A percentile compares a stretch with the other conserved stretches of the same genome.
phyloP scores from a whole-genome alignment of 2,888 invertebrate species.

The Oconnorella tubifera region DNA sequence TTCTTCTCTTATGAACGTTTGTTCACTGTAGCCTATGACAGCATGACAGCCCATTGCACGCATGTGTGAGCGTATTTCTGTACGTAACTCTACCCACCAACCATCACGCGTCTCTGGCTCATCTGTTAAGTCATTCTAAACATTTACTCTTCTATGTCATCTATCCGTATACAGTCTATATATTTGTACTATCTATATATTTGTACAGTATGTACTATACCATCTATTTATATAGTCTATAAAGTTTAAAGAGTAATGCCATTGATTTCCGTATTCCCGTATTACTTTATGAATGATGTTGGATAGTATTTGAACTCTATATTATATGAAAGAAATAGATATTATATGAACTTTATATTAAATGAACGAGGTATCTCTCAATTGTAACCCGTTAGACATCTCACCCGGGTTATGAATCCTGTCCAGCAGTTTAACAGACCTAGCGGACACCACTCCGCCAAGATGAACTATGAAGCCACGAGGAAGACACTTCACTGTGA shows the following conservation, averaged over 20 bases:
- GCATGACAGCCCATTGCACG: slow-evolving; percentile 88
- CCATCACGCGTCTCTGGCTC: slow-evolving; percentile 87
- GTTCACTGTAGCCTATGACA: slow-evolving; percentile 88
- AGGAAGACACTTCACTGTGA: slow-evolving; percentile 86
- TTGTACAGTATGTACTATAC: no score
- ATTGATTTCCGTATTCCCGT: no score
- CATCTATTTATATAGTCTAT: no score
- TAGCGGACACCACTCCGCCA: slow-evolving; percentile 79
- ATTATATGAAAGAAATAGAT: no score
- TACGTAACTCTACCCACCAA: slow-evolving; percentile 95
- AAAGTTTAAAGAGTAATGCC: no score
- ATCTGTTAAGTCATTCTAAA: slow-evolving; percentile 59
- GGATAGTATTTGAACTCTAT: no score
- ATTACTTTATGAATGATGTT: no score
- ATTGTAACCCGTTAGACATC: no score
- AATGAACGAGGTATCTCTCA: background rate
- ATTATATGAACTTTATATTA: background rate
- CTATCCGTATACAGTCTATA: no score
- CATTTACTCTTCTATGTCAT: no score
- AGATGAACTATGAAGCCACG: slow-evolving; percentile 81
- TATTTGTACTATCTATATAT: no score
- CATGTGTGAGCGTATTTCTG: slow-evolving; percentile 91
- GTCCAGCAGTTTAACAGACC: slow-evolving; percentile 78
- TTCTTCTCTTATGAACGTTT: slow-evolving; percentile 88
- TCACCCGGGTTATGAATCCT: slow-evolving; percentile 69